Base-by-base conservation (phyloP, 2,797 vertebrate genomes). In the Microctenopoma steveboyesi region DNA sequence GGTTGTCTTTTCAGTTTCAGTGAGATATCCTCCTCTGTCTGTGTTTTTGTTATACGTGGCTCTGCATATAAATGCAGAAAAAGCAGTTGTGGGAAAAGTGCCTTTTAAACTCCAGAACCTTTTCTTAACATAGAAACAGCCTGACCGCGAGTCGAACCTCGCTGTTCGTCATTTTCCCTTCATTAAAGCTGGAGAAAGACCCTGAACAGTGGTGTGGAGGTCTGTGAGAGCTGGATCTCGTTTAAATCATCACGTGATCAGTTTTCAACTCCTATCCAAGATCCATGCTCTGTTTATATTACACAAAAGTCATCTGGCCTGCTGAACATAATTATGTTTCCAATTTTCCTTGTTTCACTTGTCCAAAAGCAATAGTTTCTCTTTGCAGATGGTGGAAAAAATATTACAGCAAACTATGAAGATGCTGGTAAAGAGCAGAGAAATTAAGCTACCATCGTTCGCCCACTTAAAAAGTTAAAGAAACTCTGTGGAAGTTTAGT, bases 321-420 rank as follows among this genome's bases (percentile, higher is more conserved):
- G 33, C 46, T 50, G 48, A 52, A 67, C 10, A 57, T 43, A 50
- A 67, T 71, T 57, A 50, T 10, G 50, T 69, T 75, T 70, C 50
- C 11, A 53, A 39, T 28, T 4, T 42, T 18, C n/a, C 5, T 15
- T 3, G 52, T 53, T 74, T 51, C 8, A 60, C 43, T 7, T 30
- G 18, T 74, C 66, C 60, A 50, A 63, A 53, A 57, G 14, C 25
- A 72, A 69, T 50, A 53, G 37, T 56, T 43, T 54, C 37, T 54
- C 22, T 51, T 33, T 3, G 1, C 27, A 55, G n/a, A 27, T 13
- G 30, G 0, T 40, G 28, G 27, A 6, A 47, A 47, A 33, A 4
- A 14, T 47, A 55, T 35, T 46, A 22, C 46, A 8, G 22, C 18
- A 22, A 47, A 22, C 46, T 46, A 46, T 18, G 7, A 46, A 46